phyloP scores from a whole-genome alignment of 2,113 vertebrate genomes.

The Fulica atra region DNA sequence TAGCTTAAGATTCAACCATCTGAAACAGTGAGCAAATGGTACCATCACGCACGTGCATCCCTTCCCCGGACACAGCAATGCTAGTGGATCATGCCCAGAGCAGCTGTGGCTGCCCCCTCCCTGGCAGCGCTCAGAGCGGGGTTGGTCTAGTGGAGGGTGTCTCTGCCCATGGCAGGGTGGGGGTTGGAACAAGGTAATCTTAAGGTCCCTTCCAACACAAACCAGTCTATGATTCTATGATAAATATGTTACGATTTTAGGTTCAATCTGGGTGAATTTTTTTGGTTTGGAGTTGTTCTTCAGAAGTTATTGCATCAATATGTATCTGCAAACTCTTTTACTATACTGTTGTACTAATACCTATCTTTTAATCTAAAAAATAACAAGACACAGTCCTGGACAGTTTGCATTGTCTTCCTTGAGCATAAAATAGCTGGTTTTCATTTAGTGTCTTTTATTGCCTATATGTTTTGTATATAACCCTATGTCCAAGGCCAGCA shows the following conservation, averaged over 20 bases:
- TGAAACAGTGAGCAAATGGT: not conserved
- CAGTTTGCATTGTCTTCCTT: not conserved
- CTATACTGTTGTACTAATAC: not conserved
- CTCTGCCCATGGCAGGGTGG: no score
- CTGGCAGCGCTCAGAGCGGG: no score
- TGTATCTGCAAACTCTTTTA: not conserved
- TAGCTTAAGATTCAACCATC: not conserved
- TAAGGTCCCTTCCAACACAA: no score
- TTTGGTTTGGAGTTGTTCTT: not conserved
- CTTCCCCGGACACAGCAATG: not conserved
- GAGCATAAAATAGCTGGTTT: not conserved
- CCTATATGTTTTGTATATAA: not conserved
- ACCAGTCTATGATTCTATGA: no score
- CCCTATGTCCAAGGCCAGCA: not conserved
- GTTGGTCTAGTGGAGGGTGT: no score
- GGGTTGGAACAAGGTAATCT: no score
- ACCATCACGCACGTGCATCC: rapidly evolving
- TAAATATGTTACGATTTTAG: not conserved
- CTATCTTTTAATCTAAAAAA: not conserved
- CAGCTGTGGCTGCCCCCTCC: no score
- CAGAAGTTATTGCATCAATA: not conserved
- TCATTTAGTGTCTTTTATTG: not conserved
- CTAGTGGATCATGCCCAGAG: not conserved
- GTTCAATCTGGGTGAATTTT: not conserved
- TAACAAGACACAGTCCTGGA: not conserved